These are phyloP conservation scores for Ophiodon elongatus DNA, from an alignment of 2,113 vertebrate species.

Conservation along the genomic window DNA sequence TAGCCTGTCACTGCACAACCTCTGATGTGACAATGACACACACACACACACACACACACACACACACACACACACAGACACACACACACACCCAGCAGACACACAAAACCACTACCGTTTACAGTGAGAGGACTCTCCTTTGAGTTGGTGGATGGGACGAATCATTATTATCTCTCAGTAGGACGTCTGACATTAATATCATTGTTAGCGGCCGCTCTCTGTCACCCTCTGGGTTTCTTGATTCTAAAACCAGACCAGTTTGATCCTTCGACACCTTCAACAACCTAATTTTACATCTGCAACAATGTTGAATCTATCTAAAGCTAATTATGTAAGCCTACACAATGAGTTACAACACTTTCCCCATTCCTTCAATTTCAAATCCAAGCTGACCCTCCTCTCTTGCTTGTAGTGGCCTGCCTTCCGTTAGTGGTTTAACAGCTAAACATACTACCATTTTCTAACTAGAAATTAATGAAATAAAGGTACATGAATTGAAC, in stretches of 20 bases:
- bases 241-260: conserved; percentile 19
- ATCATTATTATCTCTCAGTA: conserved; percentile 36
- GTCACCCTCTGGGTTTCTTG: background rate
- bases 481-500: conserved; percentile 1
- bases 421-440: background rate
- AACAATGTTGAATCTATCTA: background rate
- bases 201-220: conserved; percentile 5
- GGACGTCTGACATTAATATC: conserved; percentile 16
- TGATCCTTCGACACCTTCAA: conserved; percentile 11
- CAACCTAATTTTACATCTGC: background rate
- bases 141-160: conserved; percentile 7
- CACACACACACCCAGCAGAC: background rate
- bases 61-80: background rate
- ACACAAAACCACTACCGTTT: background rate
- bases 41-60: background rate
- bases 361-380: background rate
- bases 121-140: conserved; percentile 12
- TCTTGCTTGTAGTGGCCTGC: background rate
- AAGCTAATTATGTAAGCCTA: background rate
- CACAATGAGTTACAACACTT: background rate
- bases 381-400: background rate
- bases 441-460: background rate
- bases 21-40: conserved; percentile 25
- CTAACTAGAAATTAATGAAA: background rate
- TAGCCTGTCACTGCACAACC: conserved; percentile 20